These are phyloP conservation scores for Stigmatopora argus DNA, from an alignment of 2,113 vertebrate genomes.

Conservation along the genomic window DNA sequence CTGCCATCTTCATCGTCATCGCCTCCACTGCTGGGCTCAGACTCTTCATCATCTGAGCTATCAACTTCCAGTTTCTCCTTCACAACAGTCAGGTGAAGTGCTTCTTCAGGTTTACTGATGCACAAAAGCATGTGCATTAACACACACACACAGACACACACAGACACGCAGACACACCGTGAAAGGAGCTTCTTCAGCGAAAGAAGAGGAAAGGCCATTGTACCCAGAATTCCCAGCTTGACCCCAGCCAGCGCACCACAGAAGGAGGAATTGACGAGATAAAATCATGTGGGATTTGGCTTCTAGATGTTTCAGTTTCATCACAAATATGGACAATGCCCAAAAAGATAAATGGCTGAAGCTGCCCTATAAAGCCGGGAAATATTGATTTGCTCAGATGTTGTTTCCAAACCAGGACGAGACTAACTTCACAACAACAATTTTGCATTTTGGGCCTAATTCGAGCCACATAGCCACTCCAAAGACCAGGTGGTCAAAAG, in stretches of 20 bases:
- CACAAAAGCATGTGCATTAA: neutral
- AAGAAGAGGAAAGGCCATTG: neutral
- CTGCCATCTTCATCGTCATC: slow-evolving; percentile 21
- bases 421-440: slow-evolving; percentile 41
- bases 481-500: slow-evolving; percentile 8
- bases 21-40: slow-evolving; percentile 39
- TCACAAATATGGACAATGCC: slow-evolving; percentile 7
- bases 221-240: slow-evolving; percentile 30
- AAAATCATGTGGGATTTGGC: slow-evolving; percentile 1
- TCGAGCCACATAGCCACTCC: neutral
- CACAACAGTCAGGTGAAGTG: slow-evolving; percentile 29
- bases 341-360: neutral
- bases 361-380: slow-evolving; percentile 2
- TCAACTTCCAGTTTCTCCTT: slow-evolving; percentile 15
- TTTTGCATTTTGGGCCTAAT: neutral
- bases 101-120: slow-evolving; percentile 42
- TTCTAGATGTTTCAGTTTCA: slow-evolving; percentile 1
- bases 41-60: slow-evolving; percentile 45
- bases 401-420: neutral
- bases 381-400: neutral
- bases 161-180: slow-evolving; percentile 14
- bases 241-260: slow-evolving; percentile 21
- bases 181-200: slow-evolving; percentile 8
- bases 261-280: neutral
- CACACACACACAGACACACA: slow-evolving; percentile 2